Conservation (phyloP, 2,797 vertebrate genomes). For the Esox lucius region DNA sequence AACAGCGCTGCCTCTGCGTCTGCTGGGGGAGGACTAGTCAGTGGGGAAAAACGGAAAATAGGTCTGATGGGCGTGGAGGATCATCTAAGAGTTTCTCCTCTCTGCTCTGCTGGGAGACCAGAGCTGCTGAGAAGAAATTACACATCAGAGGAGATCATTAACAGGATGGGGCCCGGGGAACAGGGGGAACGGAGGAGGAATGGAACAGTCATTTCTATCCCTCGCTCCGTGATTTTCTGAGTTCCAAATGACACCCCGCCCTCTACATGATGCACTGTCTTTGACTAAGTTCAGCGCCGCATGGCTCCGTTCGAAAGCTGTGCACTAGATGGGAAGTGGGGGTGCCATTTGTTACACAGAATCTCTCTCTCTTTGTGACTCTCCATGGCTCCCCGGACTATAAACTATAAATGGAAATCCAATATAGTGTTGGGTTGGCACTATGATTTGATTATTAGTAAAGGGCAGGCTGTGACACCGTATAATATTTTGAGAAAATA, state of each 20-base stretch:
- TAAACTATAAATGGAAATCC: conserved; percentile 20
- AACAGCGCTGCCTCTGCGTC: background rate
- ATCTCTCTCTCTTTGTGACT: conserved; percentile 1
- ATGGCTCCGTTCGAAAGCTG: background rate
- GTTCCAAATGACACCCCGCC: background rate
- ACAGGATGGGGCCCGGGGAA: conserved; percentile 14
- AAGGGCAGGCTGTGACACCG: conserved; percentile 7
- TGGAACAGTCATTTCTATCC: conserved; percentile 19
- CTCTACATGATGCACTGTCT: background rate
- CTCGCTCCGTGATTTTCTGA: conserved; percentile 8
- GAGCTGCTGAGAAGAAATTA: conserved; percentile 21
- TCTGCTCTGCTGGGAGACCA: conserved; percentile 8
- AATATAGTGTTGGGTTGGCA: conserved; percentile 12
- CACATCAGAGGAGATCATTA: conserved; percentile 43
- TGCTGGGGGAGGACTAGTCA: background rate
- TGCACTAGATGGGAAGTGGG: background rate
- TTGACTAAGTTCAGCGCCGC: no score
- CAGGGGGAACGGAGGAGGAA: background rate
- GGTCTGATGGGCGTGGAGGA: conserved; percentile 5
- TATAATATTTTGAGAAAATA: conserved; percentile 17
- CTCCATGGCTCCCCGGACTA: conserved; percentile 1
- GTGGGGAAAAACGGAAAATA: conserved; percentile 3
- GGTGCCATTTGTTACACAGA: background rate
- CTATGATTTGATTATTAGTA: conserved; percentile 20
- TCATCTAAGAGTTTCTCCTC: conserved; percentile 11